Conservation (phyloP, 2,888 invertebrate species). For the Yponomeuta evonymella region DNA sequence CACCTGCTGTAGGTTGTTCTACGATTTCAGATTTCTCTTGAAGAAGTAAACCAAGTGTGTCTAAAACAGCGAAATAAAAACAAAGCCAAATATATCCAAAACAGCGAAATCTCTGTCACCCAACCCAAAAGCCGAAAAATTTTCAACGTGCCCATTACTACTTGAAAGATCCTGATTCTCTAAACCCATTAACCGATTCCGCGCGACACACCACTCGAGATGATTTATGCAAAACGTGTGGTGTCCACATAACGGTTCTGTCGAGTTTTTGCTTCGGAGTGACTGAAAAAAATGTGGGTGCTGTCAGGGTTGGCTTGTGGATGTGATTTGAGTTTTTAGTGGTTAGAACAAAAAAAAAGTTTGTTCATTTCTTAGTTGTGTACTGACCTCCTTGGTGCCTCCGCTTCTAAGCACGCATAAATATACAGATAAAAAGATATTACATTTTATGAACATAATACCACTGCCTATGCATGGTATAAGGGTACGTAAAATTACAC, state of each 20-base stretch:
- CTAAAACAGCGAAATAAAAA: no score
- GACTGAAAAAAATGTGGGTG: constrained; percentile 5
- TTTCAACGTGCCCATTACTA: neutral
- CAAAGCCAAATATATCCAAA: no score
- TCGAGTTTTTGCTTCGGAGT: neutral
- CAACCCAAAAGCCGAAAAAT: neutral
- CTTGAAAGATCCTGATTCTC: neutral
- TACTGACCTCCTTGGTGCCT: no score
- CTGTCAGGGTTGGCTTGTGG: neutral
- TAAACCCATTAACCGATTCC: constrained; percentile 28
- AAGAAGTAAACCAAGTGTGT: no score
- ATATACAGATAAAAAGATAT: no score
- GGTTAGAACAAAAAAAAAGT: neutral
- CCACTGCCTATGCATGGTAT: no score
- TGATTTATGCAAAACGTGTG: constrained; percentile 65
- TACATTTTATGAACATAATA: no score
- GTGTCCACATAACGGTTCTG: constrained; percentile 34
- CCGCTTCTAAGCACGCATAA: no score
- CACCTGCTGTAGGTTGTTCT: no score
- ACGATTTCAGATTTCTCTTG: no score
- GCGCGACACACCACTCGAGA: constrained; percentile 42
- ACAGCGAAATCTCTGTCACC: neutral
- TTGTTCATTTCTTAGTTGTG: neutral
- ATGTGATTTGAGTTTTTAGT: neutral
- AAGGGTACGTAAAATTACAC: no score